Base-by-base conservation (phyloP, 2,113 vertebrate genomes). In the Calyptommatus sinebrachiatus region DNA sequence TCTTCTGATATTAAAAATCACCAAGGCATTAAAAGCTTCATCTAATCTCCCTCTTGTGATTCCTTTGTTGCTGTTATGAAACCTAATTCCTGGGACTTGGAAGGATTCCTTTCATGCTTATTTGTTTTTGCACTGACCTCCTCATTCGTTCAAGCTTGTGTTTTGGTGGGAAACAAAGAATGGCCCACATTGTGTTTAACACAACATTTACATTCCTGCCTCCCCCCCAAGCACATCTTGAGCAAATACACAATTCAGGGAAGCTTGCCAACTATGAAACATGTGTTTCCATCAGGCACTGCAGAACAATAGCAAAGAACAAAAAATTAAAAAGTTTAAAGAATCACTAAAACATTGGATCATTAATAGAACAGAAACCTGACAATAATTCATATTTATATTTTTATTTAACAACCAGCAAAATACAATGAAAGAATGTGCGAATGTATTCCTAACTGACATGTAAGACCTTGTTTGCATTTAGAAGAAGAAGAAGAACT, bases 1-100 rank as follows among this genome's bases (percentile, higher is more conserved):
- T 79, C 60, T 60, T 82, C 28, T 61, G 82, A 77, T 76, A 14
- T 28, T 80, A 79, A 86, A 89, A 70, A 63, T 76, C 53, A 50
- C 31, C 70, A 75, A 76, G 68, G 82, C 85, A 90, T 86, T 62
- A 78, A 84, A 84, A 57, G 62, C 0, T 26, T 1, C 1, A 4
- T 9, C 20, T 9, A 73, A 82, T 10, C n/a, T 83, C 70, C 57
- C 29, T 31, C 85, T n/a, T 71, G 45, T 41, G 79, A 45, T 76
- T 65, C 22, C 35, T 65, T 0, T 0, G n/a, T 31, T 76, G 61
- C 81, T 76, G 12, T 60, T 87, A 77, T 81, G 78, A 89, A 84
- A 75, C n/a, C 46, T 16, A 24, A 16, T 14, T 73, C 72, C 50
- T 75, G n/a, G 48, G 8, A 18, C 0, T 26, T 24, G 60, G 53